Conservation (phyloP, 2,888 invertebrate genomes). For the Portevinia maculata region DNA sequence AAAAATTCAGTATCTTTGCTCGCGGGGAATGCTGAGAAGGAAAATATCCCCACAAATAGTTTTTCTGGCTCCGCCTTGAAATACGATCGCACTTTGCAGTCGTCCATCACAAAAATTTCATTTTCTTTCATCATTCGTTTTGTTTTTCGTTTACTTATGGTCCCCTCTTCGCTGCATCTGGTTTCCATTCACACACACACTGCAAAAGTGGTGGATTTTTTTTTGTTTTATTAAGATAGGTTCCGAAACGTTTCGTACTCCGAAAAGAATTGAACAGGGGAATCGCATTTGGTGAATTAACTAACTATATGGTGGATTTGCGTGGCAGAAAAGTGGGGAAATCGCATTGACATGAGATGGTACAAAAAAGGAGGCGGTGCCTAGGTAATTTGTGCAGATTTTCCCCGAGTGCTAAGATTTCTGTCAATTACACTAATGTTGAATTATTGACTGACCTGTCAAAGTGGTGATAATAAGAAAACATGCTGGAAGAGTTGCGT, state of each 20-base stretch:
- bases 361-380: constrained; percentile 56
- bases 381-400: constrained; percentile 49
- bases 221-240: constrained; percentile 1
- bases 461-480: constrained; percentile 40
- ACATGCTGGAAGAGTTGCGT: constrained; percentile 8
- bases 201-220: background rate
- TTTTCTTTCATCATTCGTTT: constrained; percentile 60
- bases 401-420: constrained; percentile 36
- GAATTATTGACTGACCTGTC: constrained; percentile 58
- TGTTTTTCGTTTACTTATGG: constrained; percentile 1
- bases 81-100: constrained; percentile 71
- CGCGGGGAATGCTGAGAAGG: constrained; percentile 6
- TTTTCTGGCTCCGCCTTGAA: constrained; percentile 69
- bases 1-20: constrained; percentile 31
- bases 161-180: constrained; percentile 34
- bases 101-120: constrained; percentile 74
- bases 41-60: constrained; percentile 47
- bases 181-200: constrained; percentile 17
- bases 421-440: constrained; percentile 60
- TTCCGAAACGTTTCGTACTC: constrained; percentile 51
- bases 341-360: constrained; percentile 2
- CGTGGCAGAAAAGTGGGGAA: constrained; percentile 39
- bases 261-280: constrained; percentile 57
- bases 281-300: constrained; percentile 14
- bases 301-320: constrained; percentile 51